Evolutionary conservation across 2,113 vertebrate genomes (phyloP), one percentile per base, ranked within the genome.

Genomic region (Lagopus leucura): DNA sequence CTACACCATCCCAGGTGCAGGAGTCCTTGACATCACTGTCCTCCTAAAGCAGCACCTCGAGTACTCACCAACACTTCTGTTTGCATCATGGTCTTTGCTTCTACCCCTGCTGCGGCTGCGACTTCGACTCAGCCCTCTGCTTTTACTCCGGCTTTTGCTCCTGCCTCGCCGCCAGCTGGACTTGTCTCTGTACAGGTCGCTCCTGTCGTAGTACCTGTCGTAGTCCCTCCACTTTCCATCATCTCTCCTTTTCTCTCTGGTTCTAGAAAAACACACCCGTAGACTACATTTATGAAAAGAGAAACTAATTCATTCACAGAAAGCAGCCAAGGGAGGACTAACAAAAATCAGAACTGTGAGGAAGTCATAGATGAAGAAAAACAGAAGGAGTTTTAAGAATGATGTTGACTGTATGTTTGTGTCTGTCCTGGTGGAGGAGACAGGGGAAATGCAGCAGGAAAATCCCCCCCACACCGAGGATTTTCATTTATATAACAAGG

Each of bases 211-310:
- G 80, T 99, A 98, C 30, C 99, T 97, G 54, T 99, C 99, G 4
- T 98, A 98, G 86, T 99, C 99, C 34, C 99, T 98, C 64, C 99
- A 98, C 38, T 99, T 99, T 58, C 99, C 99, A 86, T 99, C 99
- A 8, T 99, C 99, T 88, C 99, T 98, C 95, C 99, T 98, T 24
- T 99, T 98, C 32, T 99, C 99, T 28, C 99, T 98, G 73, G 86
- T 97, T 94, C 99, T 99, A 36, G 34, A 93, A 91, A 80, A 79
- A 10, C 38, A 96, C 69, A 90, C 17, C 84, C 1, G 67, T 6
- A 93, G 67, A 93, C 38, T 47, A 32, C 0, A 19, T 11, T 69
- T 24, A 61, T 36, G 30, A 63, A 55, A 74, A 88, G 12, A 92
- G 54, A 94, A 96, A 88, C 8, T 6, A 86, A 66, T 27, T 32